Evolutionary conservation across 1,140 invertebrate species (phyloP), one percentile per base, ranked within the genome.

Genomic region (Diorhabda elongata): DNA sequence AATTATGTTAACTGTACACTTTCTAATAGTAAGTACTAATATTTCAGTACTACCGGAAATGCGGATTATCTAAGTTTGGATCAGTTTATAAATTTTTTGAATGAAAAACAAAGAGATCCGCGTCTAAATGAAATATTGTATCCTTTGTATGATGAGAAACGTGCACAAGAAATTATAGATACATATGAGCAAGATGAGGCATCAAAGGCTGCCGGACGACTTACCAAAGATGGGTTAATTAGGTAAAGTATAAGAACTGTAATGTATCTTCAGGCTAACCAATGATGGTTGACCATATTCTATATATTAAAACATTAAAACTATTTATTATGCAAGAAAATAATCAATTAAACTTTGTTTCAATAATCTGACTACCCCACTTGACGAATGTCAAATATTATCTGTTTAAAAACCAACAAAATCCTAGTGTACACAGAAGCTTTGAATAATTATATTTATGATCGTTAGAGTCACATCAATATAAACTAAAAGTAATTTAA

Each of bases 71-170:
- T 98, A 65, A 92, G 88, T 76, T 71, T 95, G 69, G 90, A 92
- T 6, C 94, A 97, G 80, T 90, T 99, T 73, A 92, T 98, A 44
- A 92, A 91, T 68, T 99, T 99, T 82, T 83, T 99, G 74, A 99
- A 99, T 83, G 96, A 99, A 82, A 97, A 97, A 81, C 98, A 99
- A 83, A 87, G 98, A 69, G 98, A 99, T 87, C 97, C 97, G 3
- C 88, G 98, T 47, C 87, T 99, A 61, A 99, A 99, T 84, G 98
- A 99, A 87, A 99, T 99, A 81, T 85, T 99, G 7, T 99, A 96
- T 84, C 98, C 98, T 3, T 86, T 98, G 44, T 99, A 98, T 80
- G 96, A 99, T 80, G 93, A 96, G 74, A 96, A 96, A 80, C 86
- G 97, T 77, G 95, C 95, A 4, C 82, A 87, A 61, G 94, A 98